These are phyloP conservation scores for Apodemus agrarius DNA, from an alignment of 2,797 vertebrate species.

Conservation along the genomic window DNA sequence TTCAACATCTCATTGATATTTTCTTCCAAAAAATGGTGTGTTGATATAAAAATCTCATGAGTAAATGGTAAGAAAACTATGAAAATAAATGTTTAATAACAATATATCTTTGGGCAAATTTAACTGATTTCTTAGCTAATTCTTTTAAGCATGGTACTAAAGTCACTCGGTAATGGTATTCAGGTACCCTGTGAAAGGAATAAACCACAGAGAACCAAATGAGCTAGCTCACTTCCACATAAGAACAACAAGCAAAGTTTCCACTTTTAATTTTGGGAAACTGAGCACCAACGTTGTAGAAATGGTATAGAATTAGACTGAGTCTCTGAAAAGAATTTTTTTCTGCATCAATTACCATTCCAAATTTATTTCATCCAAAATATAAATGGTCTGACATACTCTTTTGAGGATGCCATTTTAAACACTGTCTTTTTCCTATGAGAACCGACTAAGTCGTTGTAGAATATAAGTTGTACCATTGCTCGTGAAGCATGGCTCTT, in stretches of 20 bases:
- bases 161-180: conserved; percentile 50
- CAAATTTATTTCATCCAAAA: conserved; percentile 61
- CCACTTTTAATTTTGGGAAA: conserved; percentile 61
- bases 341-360: conserved; percentile 56
- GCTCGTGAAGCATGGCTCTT: conserved; percentile 72
- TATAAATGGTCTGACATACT: conserved; percentile 69
- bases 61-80: conserved; percentile 39
- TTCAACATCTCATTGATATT: background rate
- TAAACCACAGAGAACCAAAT: background rate
- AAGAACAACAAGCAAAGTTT: conserved; percentile 62
- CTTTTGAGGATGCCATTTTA: conserved; percentile 65
- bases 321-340: conserved; percentile 53
- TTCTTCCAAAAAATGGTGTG: background rate
- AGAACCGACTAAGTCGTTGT: conserved; percentile 61
- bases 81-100: conserved; percentile 41
- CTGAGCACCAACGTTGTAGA: conserved; percentile 39
- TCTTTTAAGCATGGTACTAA: conserved; percentile 58
- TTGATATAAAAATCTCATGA: conserved; percentile 40
- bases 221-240: conserved; percentile 41
- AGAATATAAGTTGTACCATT: conserved; percentile 57
- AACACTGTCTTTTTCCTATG: conserved; percentile 60
- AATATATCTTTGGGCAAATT: conserved; percentile 51
- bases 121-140: conserved; percentile 64
- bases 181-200: conserved; percentile 39
- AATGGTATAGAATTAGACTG: conserved; percentile 57